These are phyloP conservation scores for Luffia ferchaultella DNA, from an alignment of 2,888 invertebrate genomes.

Conservation along the genomic window DNA sequence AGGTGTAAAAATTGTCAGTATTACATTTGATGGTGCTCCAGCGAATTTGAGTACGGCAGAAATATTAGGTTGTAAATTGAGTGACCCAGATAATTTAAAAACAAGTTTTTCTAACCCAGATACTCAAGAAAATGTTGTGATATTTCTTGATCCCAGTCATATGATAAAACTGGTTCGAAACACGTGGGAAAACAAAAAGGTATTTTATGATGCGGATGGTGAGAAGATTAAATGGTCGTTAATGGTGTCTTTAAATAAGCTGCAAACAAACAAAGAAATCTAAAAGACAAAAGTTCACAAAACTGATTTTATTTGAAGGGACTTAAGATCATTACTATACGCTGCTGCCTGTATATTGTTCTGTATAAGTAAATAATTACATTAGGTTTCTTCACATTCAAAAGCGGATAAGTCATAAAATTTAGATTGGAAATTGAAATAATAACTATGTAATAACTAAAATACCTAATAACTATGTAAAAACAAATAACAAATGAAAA, in stretches of 20 bases:
- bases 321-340: too few species aligned
- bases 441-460: too few species aligned
- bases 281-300: not conserved
- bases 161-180: conserved; percentile 10
- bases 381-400: too few species aligned
- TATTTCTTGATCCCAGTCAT: conserved; percentile 9
- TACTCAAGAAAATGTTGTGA: conserved; percentile 3
- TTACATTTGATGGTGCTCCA: conserved; percentile 16
- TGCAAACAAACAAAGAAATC: conserved; percentile 12
- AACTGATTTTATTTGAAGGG: conserved; percentile 1
- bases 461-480: too few species aligned
- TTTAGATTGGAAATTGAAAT: too few species aligned
- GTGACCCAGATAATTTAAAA: conserved; percentile 12
- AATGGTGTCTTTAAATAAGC: conserved; percentile 9
- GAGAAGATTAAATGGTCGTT: conserved; percentile 11
- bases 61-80: conserved; percentile 16
- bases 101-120: conserved; percentile 17
- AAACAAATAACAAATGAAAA: too few species aligned
- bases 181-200: conserved; percentile 9
- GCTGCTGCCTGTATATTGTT: too few species aligned
- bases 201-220: conserved; percentile 1
- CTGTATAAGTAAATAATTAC: too few species aligned
- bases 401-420: too few species aligned
- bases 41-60: conserved; percentile 8
- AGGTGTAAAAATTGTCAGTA: conserved; percentile 15